phyloP scores from a whole-genome alignment of 1,140 invertebrate genomes.

The Lordiphosa collinella region DNA sequence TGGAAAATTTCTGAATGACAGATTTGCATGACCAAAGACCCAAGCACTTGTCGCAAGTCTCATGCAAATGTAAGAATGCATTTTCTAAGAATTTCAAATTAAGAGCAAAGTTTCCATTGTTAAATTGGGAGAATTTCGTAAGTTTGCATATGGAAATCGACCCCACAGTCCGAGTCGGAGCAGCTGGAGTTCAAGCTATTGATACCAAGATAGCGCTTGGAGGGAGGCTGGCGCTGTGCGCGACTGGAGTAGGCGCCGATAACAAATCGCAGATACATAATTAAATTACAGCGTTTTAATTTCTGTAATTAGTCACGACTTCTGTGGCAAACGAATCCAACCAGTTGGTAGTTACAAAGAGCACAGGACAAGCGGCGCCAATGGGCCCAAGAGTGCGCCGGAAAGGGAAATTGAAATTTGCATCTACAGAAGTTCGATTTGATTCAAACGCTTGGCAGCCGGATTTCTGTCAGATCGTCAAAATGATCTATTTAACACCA shows the following conservation, averaged over 20 bases:
- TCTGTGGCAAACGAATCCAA: conserved; percentile 27
- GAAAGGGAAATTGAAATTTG: conserved; percentile 40
- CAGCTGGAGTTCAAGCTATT: conserved; percentile 3
- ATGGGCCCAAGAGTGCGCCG: conserved; percentile 17
- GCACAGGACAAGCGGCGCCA: conserved; percentile 41
- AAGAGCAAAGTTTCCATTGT: conserved; percentile 7
- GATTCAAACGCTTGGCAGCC: not conserved
- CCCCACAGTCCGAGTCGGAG: not conserved
- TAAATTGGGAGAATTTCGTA: not conserved
- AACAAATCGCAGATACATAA: conserved; percentile 80
- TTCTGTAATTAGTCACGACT: conserved; percentile 80
- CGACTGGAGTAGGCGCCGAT: conserved; percentile 46
- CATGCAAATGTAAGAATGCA: conserved; percentile 22
- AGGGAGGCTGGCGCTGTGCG: conserved; percentile 18
- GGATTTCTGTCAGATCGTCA: conserved; percentile 43
- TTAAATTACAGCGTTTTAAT: conserved; percentile 80
- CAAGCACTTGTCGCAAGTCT: conserved; percentile 34
- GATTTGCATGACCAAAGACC: conserved; percentile 35
- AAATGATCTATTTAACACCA: conserved; percentile 69
- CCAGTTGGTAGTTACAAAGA: conserved; percentile 10
- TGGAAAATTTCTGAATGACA: conserved; percentile 43
- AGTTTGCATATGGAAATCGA: not conserved
- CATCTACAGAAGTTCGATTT: conserved; percentile 34
- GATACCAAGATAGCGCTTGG: conserved; percentile 29
- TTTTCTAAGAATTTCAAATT: conserved; percentile 38